Evolutionary conservation across 1,140 invertebrate species (phyloP).

Genomic region (Papilio polytes): DNA sequence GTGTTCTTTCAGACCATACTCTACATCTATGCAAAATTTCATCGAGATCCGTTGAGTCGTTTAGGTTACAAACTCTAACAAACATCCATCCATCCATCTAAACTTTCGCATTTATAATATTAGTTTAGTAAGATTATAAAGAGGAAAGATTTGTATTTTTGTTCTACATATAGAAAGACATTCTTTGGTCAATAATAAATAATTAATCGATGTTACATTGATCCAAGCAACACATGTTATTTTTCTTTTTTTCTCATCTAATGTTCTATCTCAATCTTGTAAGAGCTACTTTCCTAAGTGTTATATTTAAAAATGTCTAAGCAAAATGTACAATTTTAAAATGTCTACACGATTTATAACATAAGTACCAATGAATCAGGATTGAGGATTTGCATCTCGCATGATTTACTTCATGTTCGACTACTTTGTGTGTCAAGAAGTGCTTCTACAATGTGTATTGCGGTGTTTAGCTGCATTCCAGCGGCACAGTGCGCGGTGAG

Average conservation of each 20-base stretch:
- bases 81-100: no score
- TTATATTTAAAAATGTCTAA: neutral
- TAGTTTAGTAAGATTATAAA: no score
- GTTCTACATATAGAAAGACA: neutral
- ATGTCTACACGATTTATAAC: neutral
- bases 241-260: neutral
- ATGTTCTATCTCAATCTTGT: neutral
- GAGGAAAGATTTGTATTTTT: no score
- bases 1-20: no score
- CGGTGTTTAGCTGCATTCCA: constrained; percentile 68
- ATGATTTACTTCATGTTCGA: constrained; percentile 15
- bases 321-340: neutral
- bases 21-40: no score
- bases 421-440: constrained; percentile 31
- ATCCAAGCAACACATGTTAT: neutral
- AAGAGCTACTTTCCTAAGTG: neutral
- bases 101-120: no score
- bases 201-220: neutral
- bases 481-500: constrained; percentile 61
- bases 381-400: neutral
- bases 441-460: constrained; percentile 49
- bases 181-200: neutral
- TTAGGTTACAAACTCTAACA: no score
- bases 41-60: no score
- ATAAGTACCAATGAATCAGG: constrained; percentile 29